Evolutionary conservation across 2,113 vertebrate genomes (phyloP).

Genomic region (Mobula hypostoma): DNA sequence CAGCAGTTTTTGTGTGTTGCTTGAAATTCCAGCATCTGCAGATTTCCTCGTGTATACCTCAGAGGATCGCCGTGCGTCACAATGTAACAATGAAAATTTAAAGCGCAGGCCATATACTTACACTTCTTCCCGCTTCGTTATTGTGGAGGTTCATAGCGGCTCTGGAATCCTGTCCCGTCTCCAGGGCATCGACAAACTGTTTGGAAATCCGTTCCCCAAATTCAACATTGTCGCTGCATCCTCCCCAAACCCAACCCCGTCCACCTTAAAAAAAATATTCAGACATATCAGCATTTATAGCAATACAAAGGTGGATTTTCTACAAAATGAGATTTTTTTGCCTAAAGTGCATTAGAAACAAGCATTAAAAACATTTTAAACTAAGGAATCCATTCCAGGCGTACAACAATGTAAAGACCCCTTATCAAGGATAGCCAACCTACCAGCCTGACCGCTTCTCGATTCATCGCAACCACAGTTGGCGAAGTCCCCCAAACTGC

Average conservation of each 20-base stretch:
- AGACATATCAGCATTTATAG: background rate
- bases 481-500: constrained; percentile 90
- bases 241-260: constrained; percentile 93
- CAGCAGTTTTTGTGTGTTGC: no score
- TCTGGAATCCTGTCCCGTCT: constrained; percentile 81
- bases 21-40: no score
- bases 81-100: background rate
- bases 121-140: constrained; percentile 85
- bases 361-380: no score
- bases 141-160: constrained; percentile 91
- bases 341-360: background rate
- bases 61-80: no score
- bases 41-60: no score
- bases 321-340: background rate
- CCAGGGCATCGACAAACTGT: constrained; percentile 81
- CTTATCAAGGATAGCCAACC: background rate
- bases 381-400: background rate
- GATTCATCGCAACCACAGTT: constrained; percentile 91
- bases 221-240: constrained; percentile 88
- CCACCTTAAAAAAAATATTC: constrained; percentile 62
- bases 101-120: constrained; percentile 50
- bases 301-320: background rate
- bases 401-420: background rate
- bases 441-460: constrained; percentile 76
- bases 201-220: constrained; percentile 52